These are phyloP conservation scores for Hyperoplus immaculatus DNA, from an alignment of 2,797 vertebrate species.

Conservation along the genomic window DNA sequence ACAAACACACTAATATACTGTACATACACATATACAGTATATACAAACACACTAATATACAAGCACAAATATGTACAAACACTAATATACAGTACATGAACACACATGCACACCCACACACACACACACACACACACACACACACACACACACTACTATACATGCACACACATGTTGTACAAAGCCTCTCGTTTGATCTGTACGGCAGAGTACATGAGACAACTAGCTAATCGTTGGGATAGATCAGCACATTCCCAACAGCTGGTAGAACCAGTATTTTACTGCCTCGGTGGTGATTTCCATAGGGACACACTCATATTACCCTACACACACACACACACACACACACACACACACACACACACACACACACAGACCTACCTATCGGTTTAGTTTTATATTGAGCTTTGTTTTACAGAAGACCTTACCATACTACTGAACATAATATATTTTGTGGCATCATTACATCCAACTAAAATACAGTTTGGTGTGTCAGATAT, in stretches of 20 bases:
- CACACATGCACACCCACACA: background rate
- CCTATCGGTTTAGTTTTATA: conserved; percentile 7
- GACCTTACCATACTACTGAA: background rate
- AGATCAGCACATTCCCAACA: conserved; percentile 43
- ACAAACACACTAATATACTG: too few species aligned
- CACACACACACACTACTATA: background rate
- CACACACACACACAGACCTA: background rate
- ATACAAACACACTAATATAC: background rate
- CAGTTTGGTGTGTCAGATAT: background rate
- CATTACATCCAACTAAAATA: background rate
- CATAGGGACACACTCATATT: conserved; percentile 50
- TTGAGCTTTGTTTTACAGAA: conserved; percentile 17
- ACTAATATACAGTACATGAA: background rate
- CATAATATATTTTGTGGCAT: background rate
- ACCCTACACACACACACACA: conserved; percentile 7
- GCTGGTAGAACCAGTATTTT: conserved; percentile 12
- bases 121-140: background rate
- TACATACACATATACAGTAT: conserved; percentile 16
- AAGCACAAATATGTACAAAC: too few species aligned
- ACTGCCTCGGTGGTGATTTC: conserved; percentile 42
- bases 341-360: conserved; percentile 9
- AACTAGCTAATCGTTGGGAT: conserved; percentile 35
- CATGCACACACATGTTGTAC: background rate
- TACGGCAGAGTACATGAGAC: background rate
- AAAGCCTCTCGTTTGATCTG: conserved; percentile 6